Evolutionary conservation across 2,797 vertebrate genomes (phyloP).

Genomic region (Chiloscyllium punctatum): DNA sequence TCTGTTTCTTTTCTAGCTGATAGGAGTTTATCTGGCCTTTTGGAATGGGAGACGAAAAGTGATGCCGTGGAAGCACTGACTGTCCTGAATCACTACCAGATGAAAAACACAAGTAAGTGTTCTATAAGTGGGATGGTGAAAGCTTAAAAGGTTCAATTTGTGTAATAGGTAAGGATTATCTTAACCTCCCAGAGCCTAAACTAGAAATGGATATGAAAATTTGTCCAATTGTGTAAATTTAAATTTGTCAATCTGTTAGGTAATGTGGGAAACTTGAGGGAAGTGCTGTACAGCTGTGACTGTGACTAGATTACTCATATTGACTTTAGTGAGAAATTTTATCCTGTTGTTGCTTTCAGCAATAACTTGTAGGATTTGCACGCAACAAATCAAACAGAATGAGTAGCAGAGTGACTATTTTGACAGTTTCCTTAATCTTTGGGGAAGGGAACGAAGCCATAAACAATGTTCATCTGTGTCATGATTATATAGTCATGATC

Average conservation of each 20-base stretch:
- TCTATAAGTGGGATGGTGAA: too few relatives aligned
- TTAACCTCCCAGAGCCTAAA: neutral
- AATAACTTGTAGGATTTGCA: neutral
- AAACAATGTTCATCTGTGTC: neutral
- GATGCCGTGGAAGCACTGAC: slow-evolving; percentile 95
- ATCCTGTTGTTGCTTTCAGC: neutral
- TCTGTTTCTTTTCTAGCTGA: slow-evolving; percentile 13
- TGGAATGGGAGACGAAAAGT: slow-evolving; percentile 93
- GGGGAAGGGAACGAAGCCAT: neutral
- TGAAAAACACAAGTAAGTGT: slow-evolving; percentile 90
- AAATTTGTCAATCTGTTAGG: neutral
- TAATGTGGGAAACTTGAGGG: neutral
- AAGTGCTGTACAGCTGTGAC: neutral
- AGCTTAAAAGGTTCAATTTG: neutral
- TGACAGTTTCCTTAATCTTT: neutral
- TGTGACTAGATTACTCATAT: neutral
- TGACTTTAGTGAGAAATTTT: too few relatives aligned
- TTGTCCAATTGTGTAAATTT: neutral
- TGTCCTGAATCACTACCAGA: slow-evolving; percentile 96
- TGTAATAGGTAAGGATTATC: neutral
- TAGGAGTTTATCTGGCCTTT: slow-evolving; percentile 70
- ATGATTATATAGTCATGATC: neutral
- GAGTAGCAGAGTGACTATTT: neutral
- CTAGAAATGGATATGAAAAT: neutral
- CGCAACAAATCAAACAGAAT: neutral